Conservation (phyloP, 1,140 invertebrate species). For the Physella acuta region DNA sequence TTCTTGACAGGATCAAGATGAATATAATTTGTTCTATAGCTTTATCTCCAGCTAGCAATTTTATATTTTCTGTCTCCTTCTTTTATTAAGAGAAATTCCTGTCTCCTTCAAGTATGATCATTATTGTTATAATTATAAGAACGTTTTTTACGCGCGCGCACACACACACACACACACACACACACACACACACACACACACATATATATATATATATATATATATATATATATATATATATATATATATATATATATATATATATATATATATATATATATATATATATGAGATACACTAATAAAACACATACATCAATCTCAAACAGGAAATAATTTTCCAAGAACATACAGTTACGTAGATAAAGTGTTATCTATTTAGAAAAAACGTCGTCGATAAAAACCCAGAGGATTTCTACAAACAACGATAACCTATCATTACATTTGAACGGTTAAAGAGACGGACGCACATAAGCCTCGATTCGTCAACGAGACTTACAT, state of each 20-base stretch:
- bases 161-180: background rate
- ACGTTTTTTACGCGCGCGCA: background rate
- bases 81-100: background rate
- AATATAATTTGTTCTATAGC: too few relatives aligned
- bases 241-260: conserved; percentile 18
- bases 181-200: background rate
- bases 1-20: too few relatives aligned
- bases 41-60: background rate
- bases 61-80: background rate
- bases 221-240: conserved; percentile 18
- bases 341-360: background rate
- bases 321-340: background rate
- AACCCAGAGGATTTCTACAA: background rate
- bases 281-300: too few relatives aligned
- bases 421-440: background rate
- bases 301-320: background rate
- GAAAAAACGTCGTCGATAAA: background rate
- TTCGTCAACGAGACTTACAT: too few relatives aligned
- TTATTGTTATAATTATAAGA: background rate
- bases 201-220: background rate
- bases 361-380: background rate
- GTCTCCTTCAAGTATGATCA: background rate
- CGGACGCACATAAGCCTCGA: background rate
- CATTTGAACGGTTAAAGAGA: background rate
- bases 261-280: conserved; percentile 18